Conservation (phyloP, 2,797 vertebrate species). For the Acropternis orthonyx region DNA sequence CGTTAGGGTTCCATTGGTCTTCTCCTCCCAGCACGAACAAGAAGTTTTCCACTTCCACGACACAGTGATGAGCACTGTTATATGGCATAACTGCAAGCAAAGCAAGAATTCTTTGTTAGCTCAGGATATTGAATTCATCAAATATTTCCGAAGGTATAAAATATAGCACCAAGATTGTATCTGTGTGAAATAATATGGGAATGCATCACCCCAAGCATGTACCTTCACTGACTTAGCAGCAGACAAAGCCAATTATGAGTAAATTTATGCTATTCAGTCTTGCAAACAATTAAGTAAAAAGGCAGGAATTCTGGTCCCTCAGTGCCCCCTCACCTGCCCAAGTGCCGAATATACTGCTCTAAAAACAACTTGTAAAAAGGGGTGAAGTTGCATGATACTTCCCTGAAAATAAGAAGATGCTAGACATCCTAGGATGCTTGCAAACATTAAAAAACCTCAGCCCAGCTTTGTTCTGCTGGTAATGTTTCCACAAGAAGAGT, state of each 20-base stretch:
- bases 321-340: neutral
- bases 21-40: constrained; percentile 96
- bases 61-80: constrained; percentile 99
- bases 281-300: constrained; percentile 23
- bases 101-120: constrained; percentile 47
- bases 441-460: constrained; percentile 23
- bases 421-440: neutral
- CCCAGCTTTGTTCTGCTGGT: constrained; percentile 63
- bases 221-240: neutral
- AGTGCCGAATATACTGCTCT: neutral
- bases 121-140: neutral
- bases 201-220: neutral
- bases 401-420: constrained; percentile 39
- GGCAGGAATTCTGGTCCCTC: neutral
- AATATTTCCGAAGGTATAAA: constrained; percentile 9
- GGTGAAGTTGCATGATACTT: constrained; percentile 26
- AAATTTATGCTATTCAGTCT: constrained; percentile 35
- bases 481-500: constrained; percentile 72
- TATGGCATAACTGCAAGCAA: constrained; percentile 95
- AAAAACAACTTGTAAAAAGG: neutral
- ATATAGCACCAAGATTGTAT: neutral
- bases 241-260: constrained; percentile 13
- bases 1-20: constrained; percentile 99
- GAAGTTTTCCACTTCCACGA: constrained; percentile 99
- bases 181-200: neutral